Base-by-base conservation (phyloP, 2,113 vertebrate genomes). In the Theristicus caerulescens region DNA sequence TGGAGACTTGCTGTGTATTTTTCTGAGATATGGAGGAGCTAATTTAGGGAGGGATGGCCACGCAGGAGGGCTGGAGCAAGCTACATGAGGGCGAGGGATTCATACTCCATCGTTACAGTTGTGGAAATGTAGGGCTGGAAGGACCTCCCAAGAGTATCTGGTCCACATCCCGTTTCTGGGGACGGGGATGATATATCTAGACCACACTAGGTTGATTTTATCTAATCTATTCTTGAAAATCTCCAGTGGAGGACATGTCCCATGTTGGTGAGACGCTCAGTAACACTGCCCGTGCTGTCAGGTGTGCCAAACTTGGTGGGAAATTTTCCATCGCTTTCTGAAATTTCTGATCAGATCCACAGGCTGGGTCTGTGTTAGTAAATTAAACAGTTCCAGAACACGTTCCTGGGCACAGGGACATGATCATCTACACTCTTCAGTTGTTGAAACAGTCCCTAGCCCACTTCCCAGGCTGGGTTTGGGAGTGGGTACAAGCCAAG, bases 1-100 rank as follows among this genome's bases (percentile, higher is more conserved):
- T 91, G 87, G 82, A 69, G 62, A 58, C 66, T 86, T 62, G 42
- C 83, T 78, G 72, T 40, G 46, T 81, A 2, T 17, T 91, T 95
- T 73, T 77, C 32, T 66, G 84, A 85, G 86, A 44, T 6, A 66
- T 7, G 42, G 58, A 16, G 7, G 70, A 86, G 72, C 19, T 49
- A 7, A 54, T 93, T 59, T 42, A 6, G 65, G 49, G 69, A 82
- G 52, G 51, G 67, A 62, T 66, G 22, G 73, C 74, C 59, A 38
- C 2, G 0, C 5, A 12, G 62, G 26, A 70, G 55, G 29, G 34
- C 67, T 82, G 90, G 74, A 78, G 44, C 8, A 18, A 27, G 54
- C 66, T 58, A 11, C 13, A 3, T 0, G 2, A 44, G 27, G 40
- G 8, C 36, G 34, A 19, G 44, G 77, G 85, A 16, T 93, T 66